Conservation (phyloP, 2,797 vertebrate species). For the Pangasius mekongensis region DNA sequence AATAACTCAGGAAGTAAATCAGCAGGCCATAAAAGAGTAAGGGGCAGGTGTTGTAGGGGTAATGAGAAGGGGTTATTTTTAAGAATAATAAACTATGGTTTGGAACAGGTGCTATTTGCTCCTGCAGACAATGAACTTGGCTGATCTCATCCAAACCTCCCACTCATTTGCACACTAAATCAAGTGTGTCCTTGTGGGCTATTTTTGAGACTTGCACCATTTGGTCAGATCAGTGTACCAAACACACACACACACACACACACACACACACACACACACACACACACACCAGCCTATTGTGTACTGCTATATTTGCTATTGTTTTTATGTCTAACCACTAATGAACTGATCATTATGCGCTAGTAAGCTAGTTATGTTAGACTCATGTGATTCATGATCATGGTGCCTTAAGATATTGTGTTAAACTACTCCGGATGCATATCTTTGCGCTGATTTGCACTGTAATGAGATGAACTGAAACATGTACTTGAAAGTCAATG, state of each 20-base stretch:
- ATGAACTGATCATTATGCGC: background rate
- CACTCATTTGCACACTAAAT: slow-evolving; percentile 64
- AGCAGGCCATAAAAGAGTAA: slow-evolving; percentile 56
- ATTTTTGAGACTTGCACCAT: slow-evolving; percentile 51
- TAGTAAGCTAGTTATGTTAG: background rate
- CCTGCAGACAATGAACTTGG: slow-evolving; percentile 70
- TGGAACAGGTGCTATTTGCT: slow-evolving; percentile 73
- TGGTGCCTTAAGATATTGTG: background rate
- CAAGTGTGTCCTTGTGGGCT: slow-evolving; percentile 60
- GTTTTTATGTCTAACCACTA: background rate
- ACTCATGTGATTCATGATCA: background rate
- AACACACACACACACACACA: slow-evolving; percentile 9
- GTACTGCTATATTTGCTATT: background rate
- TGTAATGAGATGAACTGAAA: slow-evolving; percentile 23
- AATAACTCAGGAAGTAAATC: slow-evolving; percentile 62
- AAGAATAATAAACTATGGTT: slow-evolving; percentile 66
- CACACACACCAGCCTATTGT: background rate
- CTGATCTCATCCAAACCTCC: slow-evolving; percentile 57
- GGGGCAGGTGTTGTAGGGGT: slow-evolving; percentile 38
- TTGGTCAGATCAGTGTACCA: slow-evolving; percentile 36
- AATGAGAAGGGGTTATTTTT: slow-evolving; percentile 68
- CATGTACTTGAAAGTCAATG: slow-evolving; percentile 3
- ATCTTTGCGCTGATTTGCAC: background rate
- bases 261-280: background rate
- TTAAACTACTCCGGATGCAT: background rate